Base-by-base conservation (phyloP, 2,888 invertebrate genomes). In the Melanchra persicariae region DNA sequence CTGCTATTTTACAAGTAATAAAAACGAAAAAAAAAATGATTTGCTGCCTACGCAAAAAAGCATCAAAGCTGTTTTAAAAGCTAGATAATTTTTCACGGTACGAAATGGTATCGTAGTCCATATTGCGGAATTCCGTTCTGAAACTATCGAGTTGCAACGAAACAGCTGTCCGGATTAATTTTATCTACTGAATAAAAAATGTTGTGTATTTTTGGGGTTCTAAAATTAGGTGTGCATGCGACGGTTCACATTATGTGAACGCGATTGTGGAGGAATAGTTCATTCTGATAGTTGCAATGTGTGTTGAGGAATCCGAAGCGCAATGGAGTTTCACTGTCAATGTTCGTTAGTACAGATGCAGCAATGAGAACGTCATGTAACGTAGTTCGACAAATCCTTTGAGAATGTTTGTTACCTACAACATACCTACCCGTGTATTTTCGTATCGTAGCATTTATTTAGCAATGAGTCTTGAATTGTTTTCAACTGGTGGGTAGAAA, bases 121-220 rank as follows among this genome's bases (percentile, higher is more conserved):
- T 76, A 77, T 68, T 76, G 59, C 72, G 70, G 78, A 83, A 81
- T 76, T 72, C 62, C 68, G 79, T 86, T 76, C 76, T 60, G 67
- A 82, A 86, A 85, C 80, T 74, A 80, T 79, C 47, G 59, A 77
- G 85, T 86, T 78, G 77, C 74, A 81, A 82, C 78, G 83, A 88
- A 87, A 90, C 94, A 94, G 93, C 94, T 93, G 93, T 85, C 85
- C 78, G 87, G 88, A 93, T 92, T 91, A 91, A 91, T 91, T 92
- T 87, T 87, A 89, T 92, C 88, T 87, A 86, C 83, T 83, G 85
- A 91, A 90, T 88, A 85, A 90, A 68, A 91, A 91, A 87, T 85
- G 87, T 88, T 75, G 73, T 24, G 72, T 77, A 74, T 83, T 87
- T 91, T 89, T 83, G 75, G 79, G 78, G 54, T 66, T 82, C 89